phyloP scores from a whole-genome alignment of 2,888 invertebrate species.

The Gastracanthus pulcherrimus region DNA sequence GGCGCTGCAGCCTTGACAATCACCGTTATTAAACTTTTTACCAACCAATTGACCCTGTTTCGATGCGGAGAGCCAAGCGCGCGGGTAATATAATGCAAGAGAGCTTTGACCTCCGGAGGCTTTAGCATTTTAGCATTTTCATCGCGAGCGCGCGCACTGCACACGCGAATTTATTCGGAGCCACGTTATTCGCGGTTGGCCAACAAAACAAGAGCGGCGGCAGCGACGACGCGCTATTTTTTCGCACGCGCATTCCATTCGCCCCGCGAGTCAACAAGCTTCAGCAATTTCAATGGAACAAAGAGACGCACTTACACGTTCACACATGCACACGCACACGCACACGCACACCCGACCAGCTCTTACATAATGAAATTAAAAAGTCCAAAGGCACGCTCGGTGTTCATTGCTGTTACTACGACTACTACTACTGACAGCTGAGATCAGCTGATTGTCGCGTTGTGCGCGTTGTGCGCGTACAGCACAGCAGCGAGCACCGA shows the following conservation, averaged over 20 bases:
- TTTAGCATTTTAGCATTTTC: no score
- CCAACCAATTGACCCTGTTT: no score
- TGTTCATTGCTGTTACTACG: background rate
- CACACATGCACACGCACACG: no score
- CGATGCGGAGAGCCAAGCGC: no score
- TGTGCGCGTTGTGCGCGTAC: background rate
- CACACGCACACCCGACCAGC: no score
- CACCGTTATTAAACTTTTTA: background rate
- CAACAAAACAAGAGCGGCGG: background rate
- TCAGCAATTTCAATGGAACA: background rate
- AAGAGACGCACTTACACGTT: constrained; percentile 6
- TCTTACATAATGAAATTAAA: constrained; percentile 6
- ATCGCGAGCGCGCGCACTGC: no score
- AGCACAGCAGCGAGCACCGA: background rate
- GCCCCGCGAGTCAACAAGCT: background rate
- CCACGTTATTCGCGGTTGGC: background rate
- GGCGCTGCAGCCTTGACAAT: background rate
- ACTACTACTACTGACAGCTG: background rate
- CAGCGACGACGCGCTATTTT: constrained; percentile 14
- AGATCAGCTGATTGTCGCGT: background rate
- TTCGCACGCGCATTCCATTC: background rate
- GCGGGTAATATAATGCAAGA: no score
- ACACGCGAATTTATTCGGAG: background rate
- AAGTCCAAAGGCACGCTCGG: background rate
- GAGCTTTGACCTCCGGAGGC: constrained; percentile 8